A percentile compares a stretch with the other conserved stretches of the same genome.
These are phyloP conservation scores for Lymantria dispar DNA, from an alignment of 2,888 invertebrate genomes.

Conservation along the genomic window DNA sequence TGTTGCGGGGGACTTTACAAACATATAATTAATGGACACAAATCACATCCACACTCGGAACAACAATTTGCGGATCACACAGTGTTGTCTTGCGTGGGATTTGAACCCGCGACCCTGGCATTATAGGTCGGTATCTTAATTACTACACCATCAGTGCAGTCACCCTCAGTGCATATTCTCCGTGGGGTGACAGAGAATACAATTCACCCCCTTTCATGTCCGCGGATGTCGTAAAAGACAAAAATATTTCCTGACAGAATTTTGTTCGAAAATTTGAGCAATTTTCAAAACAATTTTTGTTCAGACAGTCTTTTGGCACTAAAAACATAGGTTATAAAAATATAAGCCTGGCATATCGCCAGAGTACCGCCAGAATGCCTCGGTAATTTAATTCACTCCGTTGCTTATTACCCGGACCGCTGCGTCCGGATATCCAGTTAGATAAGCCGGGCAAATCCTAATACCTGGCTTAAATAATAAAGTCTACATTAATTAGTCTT, in stretches of 20 bases:
- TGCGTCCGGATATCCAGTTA: constrained; percentile 38
- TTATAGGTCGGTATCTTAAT: too few species aligned
- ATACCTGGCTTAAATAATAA: constrained; percentile 18
- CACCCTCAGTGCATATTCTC: too few species aligned
- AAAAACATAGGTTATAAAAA: constrained; percentile 1
- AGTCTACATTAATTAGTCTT: constrained; percentile 13
- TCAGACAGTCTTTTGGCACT: not conserved
- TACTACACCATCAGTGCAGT: too few species aligned
- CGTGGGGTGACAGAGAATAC: too few species aligned
- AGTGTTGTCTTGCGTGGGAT: too few species aligned
- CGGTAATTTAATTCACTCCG: constrained; percentile 44
- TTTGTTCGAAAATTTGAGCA: not conserved
- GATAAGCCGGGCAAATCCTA: constrained; percentile 11
- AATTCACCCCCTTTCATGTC: too few species aligned
- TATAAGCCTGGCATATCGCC: constrained; percentile 32
- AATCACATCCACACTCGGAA: too few species aligned
- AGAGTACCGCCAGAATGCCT: constrained; percentile 18
- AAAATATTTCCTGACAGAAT: not conserved
- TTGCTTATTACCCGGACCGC: constrained; percentile 50
- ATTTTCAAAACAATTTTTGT: not conserved
- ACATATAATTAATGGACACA: too few species aligned
- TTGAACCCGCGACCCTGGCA: too few species aligned
- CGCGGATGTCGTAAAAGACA: too few species aligned
- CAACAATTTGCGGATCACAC: too few species aligned
- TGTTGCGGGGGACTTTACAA: too few species aligned